Conservation (phyloP, 2,113 vertebrate genomes). For the Cavia porcellus region DNA sequence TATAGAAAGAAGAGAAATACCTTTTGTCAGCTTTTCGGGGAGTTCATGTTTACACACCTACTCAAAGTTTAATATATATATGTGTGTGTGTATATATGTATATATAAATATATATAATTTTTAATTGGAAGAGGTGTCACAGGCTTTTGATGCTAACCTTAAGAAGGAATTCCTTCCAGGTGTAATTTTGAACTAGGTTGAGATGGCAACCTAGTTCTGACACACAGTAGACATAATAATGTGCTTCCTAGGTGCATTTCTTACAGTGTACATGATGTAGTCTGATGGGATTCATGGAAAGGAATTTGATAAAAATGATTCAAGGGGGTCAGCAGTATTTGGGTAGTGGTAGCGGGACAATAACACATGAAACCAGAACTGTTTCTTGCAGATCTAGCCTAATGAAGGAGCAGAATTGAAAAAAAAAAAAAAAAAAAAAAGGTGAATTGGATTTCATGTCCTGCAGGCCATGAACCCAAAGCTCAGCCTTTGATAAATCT, state of each 20-base stretch:
- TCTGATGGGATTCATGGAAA: background rate
- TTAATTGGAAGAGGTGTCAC: background rate
- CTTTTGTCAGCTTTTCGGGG: background rate
- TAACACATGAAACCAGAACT: background rate
- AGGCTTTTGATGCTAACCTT: background rate
- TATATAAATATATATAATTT: background rate
- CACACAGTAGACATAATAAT: background rate
- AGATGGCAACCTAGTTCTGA: background rate
- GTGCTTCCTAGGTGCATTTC: background rate
- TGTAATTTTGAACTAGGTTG: background rate
- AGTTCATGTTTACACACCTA: background rate
- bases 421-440: constrained; percentile 21
- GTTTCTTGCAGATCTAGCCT: background rate
- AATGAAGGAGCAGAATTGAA: background rate
- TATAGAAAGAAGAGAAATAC: background rate
- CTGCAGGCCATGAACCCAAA: background rate
- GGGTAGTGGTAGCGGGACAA: background rate
- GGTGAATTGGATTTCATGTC: too few relatives aligned
- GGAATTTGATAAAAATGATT: background rate
- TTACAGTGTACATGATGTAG: background rate
- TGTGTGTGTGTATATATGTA: background rate
- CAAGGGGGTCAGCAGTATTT: background rate
- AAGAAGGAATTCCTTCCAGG: background rate
- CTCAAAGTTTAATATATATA: background rate
- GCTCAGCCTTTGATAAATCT: background rate